Conservation (phyloP, 2,888 invertebrate genomes). For the Caenorhabditis auriculariae region DNA sequence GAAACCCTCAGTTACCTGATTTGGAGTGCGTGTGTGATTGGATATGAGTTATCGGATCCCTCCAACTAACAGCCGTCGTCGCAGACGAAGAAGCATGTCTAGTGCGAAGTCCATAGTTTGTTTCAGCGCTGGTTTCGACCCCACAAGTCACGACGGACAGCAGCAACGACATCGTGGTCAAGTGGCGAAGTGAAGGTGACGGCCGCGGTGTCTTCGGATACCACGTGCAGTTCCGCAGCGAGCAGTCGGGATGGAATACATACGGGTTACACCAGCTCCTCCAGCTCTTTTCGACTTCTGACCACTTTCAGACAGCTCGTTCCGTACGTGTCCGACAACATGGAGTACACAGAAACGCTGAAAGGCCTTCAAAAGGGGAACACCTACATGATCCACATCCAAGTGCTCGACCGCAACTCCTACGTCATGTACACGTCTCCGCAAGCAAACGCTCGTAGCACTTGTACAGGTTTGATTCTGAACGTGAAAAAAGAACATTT, state of each 20-base stretch:
- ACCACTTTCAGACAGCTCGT: slow-evolving; percentile 56
- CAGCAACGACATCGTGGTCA: slow-evolving; percentile 53
- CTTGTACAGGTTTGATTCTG: slow-evolving; percentile 34
- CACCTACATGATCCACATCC: slow-evolving; percentile 51
- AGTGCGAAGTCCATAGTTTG: not conserved
- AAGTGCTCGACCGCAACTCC: slow-evolving; percentile 60
- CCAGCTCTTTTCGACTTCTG: not conserved
- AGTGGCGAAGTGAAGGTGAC: slow-evolving; percentile 58
- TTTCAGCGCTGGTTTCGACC: slow-evolving; percentile 59
- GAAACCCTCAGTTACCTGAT: too few species aligned
- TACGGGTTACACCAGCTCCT: slow-evolving; percentile 39
- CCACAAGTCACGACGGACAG: slow-evolving; percentile 51
- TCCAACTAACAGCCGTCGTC: slow-evolving; percentile 6
- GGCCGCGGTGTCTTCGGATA: slow-evolving; percentile 62
- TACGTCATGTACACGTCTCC: slow-evolving; percentile 61
- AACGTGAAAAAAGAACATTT: not conserved
- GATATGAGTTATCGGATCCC: too few species aligned
- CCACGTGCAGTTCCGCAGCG: slow-evolving; percentile 58
- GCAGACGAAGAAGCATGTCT: slow-evolving; percentile 1
- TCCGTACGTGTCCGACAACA: slow-evolving; percentile 59
- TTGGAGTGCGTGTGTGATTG: too few species aligned
- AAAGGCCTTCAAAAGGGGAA: slow-evolving; percentile 53
- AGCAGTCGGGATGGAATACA: slow-evolving; percentile 61
- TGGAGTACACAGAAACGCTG: slow-evolving; percentile 55
- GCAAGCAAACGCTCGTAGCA: slow-evolving; percentile 50